These are phyloP conservation scores for Phyllotis vaccarum DNA, from an alignment of 2,797 vertebrate genomes.

Conservation along the genomic window DNA sequence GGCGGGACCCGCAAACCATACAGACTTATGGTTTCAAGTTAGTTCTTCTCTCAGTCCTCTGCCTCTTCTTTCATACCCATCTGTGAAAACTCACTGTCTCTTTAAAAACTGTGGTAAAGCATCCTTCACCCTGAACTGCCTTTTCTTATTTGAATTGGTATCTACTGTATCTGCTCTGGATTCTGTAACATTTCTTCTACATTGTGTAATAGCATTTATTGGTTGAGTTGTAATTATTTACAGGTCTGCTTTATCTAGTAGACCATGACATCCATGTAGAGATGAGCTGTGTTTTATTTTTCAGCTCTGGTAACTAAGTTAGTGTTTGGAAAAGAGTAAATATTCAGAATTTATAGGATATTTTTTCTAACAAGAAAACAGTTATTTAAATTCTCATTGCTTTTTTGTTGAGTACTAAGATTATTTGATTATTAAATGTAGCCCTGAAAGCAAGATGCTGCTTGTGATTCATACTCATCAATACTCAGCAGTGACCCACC, in stretches of 20 bases:
- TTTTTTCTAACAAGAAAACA: slow-evolving; percentile 42
- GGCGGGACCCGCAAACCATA: neutral
- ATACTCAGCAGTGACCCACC: neutral
- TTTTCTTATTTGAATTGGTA: neutral
- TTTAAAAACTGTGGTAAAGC: neutral
- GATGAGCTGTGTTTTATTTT: slow-evolving; percentile 30
- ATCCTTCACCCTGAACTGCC: neutral
- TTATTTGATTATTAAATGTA: slow-evolving; percentile 46
- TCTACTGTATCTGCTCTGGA: neutral
- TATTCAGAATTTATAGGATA: neutral
- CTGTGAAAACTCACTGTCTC: slow-evolving; percentile 9
- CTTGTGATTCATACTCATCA: neutral
- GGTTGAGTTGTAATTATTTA: slow-evolving; percentile 24
- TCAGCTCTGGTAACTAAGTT: neutral
- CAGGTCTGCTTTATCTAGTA: slow-evolving; percentile 32
- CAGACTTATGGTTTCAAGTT: neutral
- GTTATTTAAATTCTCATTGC: neutral
- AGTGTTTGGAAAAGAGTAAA: slow-evolving; percentile 45
- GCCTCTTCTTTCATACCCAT: neutral
- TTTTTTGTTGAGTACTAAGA: slow-evolving; percentile 15
- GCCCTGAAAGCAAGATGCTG: neutral
- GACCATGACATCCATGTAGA: neutral
- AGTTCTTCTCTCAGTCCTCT: neutral
- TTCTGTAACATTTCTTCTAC: neutral
- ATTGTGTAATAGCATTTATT: neutral